A percentile compares a stretch with the other conserved stretches of the same genome.
phyloP scores from a whole-genome alignment of 92 coral and sea anemone genomes.

The Isaurus tuberculatus region DNA sequence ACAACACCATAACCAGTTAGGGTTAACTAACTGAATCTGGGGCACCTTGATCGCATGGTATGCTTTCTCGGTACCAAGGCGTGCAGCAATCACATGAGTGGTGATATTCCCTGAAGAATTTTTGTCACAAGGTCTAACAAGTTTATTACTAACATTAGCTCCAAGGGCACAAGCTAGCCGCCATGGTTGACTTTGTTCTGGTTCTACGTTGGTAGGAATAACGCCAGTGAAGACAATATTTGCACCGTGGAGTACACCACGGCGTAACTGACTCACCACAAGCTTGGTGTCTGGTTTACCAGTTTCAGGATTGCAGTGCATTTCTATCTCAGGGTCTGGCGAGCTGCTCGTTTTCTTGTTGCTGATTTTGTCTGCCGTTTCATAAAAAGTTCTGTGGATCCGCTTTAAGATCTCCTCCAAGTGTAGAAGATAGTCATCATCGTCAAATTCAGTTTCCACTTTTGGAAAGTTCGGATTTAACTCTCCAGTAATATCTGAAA shows the following conservation, averaged over 20 bases:
- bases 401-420: constrained; percentile 88
- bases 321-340: constrained; percentile 54
- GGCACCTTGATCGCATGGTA: constrained; percentile 87
- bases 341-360: constrained; percentile 28
- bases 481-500: constrained; percentile 6
- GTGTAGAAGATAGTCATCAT: constrained; percentile 96
- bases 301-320: constrained; percentile 77
- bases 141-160: constrained; percentile 74
- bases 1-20: constrained; percentile 95
- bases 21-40: constrained; percentile 84
- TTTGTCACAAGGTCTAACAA: constrained; percentile 76
- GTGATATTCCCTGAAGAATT: constrained; percentile 69
- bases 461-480: constrained; percentile 51
- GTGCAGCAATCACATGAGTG: constrained; percentile 97
- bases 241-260: constrained; percentile 77
- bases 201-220: constrained; percentile 86
- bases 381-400: constrained; percentile 82
- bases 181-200: constrained; percentile 93
- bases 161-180: constrained; percentile 84
- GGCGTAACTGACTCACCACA: constrained; percentile 78
- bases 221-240: constrained; percentile 95
- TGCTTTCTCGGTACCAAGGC: constrained; percentile 95
- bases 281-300: constrained; percentile 79
- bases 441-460: constrained; percentile 65
- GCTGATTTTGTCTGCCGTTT: constrained; percentile 63